Base-by-base conservation (phyloP, 2,888 invertebrate species). In the Pseudolycoriella hygida region DNA sequence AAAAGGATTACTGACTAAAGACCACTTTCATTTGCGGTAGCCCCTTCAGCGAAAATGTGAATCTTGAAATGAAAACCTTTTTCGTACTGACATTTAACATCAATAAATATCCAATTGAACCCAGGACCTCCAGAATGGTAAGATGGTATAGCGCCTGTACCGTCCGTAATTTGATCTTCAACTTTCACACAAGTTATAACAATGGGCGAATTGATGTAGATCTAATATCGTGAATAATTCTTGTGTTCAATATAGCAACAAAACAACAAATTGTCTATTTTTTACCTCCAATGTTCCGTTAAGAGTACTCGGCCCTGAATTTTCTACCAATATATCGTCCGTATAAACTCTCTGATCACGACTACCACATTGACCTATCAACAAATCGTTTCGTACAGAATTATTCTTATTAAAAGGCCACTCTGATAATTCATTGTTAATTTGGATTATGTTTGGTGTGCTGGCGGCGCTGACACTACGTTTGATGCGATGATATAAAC, bases 41-140 rank as follows among this genome's bases (percentile, higher is more conserved):
- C 44, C 6, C 46, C 42, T 17, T 45, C 31, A 20, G 66, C 69
- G 53, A 59, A 66, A 32, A 70, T 58, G 53, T 65, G 63, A 1
- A 70, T 59, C 43, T 60, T 62, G 50, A 68, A 68, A 45, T 66
- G 60, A 47, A 71, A 66, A 2, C 69, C 67, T 51, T 64, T 62
- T 15, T 67, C 67, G 50, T 65, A 64, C 43, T 55, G 53, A 1
- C 67, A 65, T 2, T 55, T 52, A 2, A 70, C 61, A 30, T 58
- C 60, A 40, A 71, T 60, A 48, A 62, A 61, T 2, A 67, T 60
- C 48, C 55, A 65, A 53, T 66, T 61, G 25, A 59, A 48, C 2
- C 64, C 67, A 14, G 64, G 61, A 37, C 68, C 68, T 30, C 69
- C 70, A 17, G 55, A 57, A 38, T 47, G 46, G 12, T 51, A 40